Conservation (phyloP, 2,797 vertebrate species). For the Philypnodon macrostomus region DNA sequence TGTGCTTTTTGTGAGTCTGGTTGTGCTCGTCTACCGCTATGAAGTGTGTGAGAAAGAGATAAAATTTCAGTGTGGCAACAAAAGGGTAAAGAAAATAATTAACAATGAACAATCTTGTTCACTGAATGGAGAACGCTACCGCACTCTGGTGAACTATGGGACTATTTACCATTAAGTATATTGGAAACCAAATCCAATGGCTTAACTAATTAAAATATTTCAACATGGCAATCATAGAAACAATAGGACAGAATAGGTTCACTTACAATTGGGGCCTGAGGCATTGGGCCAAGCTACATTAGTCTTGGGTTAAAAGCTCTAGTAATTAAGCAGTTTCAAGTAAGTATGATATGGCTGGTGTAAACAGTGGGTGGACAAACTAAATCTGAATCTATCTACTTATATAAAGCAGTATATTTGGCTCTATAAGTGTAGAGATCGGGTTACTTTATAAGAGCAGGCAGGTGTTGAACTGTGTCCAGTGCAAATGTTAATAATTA, state of each 20-base stretch:
- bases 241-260: conserved; percentile 10
- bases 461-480: conserved; percentile 14
- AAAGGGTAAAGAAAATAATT: conserved; percentile 9
- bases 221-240: conserved; percentile 4
- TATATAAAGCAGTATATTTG: too few species aligned
- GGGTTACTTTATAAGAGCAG: background rate
- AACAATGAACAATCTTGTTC: conserved; percentile 17
- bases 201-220: conserved; percentile 11
- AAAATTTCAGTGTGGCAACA: conserved; percentile 38
- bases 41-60: conserved; percentile 46
- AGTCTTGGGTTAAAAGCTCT: conserved; percentile 8
- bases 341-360: conserved; percentile 2
- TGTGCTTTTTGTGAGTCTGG: too few species aligned
- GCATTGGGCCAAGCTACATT: conserved; percentile 14
- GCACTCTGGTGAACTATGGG: conserved; percentile 12
- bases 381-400: too few species aligned
- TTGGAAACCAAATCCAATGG: conserved; percentile 5
- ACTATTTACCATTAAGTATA: conserved; percentile 8
- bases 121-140: conserved; percentile 16
- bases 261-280: background rate
- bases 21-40: conserved; percentile 9
- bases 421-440: conserved; percentile 3
- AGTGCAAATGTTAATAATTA: conserved; percentile 57
- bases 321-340: conserved; percentile 9
- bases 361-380: conserved; percentile 7